These are phyloP conservation scores for Calameuta pallipes DNA, from an alignment of 2,888 invertebrate species.

Conservation along the genomic window DNA sequence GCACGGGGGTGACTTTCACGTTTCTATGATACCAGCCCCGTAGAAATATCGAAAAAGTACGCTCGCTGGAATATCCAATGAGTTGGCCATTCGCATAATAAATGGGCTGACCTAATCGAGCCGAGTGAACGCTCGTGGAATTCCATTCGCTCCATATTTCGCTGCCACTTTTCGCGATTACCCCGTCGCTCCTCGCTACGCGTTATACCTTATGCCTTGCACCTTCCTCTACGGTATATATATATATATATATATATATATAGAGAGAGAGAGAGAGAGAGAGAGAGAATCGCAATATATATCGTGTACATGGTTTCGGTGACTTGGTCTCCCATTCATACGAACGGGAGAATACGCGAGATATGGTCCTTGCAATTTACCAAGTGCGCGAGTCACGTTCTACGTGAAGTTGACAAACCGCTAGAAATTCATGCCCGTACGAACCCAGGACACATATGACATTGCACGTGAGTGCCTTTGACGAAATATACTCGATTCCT, in stretches of 20 bases:
- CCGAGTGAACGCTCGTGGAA: slow-evolving; percentile 58
- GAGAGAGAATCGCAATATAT: neutral
- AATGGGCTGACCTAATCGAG: slow-evolving; percentile 61
- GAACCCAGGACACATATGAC: slow-evolving; percentile 25
- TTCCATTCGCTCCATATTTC: slow-evolving; percentile 61
- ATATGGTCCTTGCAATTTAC: neutral
- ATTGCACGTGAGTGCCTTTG: slow-evolving; percentile 32
- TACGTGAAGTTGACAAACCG: neutral
- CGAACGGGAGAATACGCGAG: neutral
- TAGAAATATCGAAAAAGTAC: slow-evolving; percentile 53
- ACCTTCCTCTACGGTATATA: neutral
- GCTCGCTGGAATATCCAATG: slow-evolving; percentile 60
- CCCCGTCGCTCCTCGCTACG: slow-evolving; percentile 12
- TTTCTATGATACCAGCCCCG: neutral
- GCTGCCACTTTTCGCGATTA: neutral
- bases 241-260: neutral
- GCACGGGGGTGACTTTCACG: neutral
- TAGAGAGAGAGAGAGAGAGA: no score
- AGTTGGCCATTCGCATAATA: slow-evolving; percentile 46
- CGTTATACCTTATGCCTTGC: slow-evolving; percentile 1
- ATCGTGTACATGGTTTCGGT: neutral
- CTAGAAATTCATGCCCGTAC: neutral
- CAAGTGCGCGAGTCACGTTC: neutral
- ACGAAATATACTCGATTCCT: slow-evolving; percentile 20
- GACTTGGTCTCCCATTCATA: neutral